Base-by-base conservation (phyloP, 2,113 vertebrate genomes). In the Trematomus loennbergii region DNA sequence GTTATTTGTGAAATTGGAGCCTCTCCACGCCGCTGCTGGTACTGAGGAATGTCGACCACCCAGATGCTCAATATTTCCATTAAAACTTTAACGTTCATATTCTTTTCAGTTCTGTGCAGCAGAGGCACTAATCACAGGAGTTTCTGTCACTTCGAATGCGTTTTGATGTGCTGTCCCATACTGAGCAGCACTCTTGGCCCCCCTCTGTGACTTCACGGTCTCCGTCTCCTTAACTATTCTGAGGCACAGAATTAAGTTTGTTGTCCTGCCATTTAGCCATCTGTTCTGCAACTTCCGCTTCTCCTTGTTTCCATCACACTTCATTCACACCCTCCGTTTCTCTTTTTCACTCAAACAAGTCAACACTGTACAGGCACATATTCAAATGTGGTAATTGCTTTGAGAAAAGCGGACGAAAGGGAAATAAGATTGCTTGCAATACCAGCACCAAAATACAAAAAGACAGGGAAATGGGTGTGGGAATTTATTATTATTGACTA, bases 401-500 rank as follows among this genome's bases (percentile, higher is more conserved):
- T 75, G 45, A 46, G 46, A 75, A 75, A 69, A 73, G 45, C 22
- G 9, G 63, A 59, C 12, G 53, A 67, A 71, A 71, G 75, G 22
- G 66, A 78, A 52, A 72, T 46, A 64, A 79, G 36, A 67, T 55
- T 50, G 36, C n/a, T 62, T 71, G 63, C 77, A 74, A 54, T 71
- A 22, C 22, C 16, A 13, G 25, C 58, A 18, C 36, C 9, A 20
- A 66, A 75, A 76, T 40, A 45, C 61, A 16, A 52, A 22, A 60
- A 79, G 53, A 25, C 36, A 11, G 33, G 53, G 50, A 59, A 50
- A 49, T 52, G 55, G 60, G 70, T 71, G 43, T 69, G 63, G 66
- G 71, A 81, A 79, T 86, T n/a, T n/a, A n/a, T n/a, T n/a, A 89
- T 91, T 87, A 90, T 85, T 79, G 73, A 70, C 77, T 87, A 77